These are phyloP conservation scores for Pristionchus maxplancki DNA, from an alignment of 2,888 invertebrate genomes.

Conservation along the genomic window DNA sequence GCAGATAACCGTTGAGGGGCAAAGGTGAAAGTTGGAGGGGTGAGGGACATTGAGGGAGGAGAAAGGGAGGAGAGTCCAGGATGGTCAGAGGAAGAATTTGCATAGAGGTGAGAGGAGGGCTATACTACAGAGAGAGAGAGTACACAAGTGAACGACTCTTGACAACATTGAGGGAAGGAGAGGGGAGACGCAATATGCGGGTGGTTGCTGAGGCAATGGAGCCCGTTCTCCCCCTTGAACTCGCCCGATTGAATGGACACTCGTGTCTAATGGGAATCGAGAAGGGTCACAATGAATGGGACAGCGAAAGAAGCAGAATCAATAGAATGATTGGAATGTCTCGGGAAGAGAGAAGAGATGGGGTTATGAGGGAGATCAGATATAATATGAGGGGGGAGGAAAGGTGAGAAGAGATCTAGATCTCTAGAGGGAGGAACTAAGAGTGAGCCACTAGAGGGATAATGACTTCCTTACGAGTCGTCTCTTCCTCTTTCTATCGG, in stretches of 20 bases:
- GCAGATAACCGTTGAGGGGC: conserved; percentile 37
- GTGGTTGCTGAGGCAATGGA: conserved; percentile 32
- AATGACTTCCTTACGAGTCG: conserved; percentile 41
- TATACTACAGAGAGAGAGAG: not conserved
- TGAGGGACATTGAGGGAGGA: conserved; percentile 27
- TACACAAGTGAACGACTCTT: conserved; percentile 2
- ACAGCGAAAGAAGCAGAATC: not conserved
- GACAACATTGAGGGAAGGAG: not conserved
- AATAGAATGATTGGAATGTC: conserved; percentile 46
- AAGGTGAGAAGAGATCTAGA: conserved; percentile 33
- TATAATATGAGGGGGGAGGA: conserved; percentile 12
- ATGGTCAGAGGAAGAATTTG: conserved; percentile 13
- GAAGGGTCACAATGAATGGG: conserved; percentile 39
- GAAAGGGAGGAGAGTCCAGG: conserved; percentile 15
- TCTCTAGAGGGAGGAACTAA: not conserved
- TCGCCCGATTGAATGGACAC: not conserved
- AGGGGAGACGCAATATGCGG: conserved; percentile 1
- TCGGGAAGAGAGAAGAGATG: conserved; percentile 19
- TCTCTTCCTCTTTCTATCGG: not conserved
- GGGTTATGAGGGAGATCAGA: conserved; percentile 43
- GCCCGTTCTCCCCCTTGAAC: conserved; percentile 20
- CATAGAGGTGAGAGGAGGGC: conserved; percentile 24
- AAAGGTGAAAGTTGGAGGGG: conserved; percentile 31
- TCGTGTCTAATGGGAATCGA: conserved; percentile 12
- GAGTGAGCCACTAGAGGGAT: not conserved